These are phyloP conservation scores for Ophiodon elongatus DNA, from an alignment of 2,113 vertebrate genomes.

Conservation along the genomic window DNA sequence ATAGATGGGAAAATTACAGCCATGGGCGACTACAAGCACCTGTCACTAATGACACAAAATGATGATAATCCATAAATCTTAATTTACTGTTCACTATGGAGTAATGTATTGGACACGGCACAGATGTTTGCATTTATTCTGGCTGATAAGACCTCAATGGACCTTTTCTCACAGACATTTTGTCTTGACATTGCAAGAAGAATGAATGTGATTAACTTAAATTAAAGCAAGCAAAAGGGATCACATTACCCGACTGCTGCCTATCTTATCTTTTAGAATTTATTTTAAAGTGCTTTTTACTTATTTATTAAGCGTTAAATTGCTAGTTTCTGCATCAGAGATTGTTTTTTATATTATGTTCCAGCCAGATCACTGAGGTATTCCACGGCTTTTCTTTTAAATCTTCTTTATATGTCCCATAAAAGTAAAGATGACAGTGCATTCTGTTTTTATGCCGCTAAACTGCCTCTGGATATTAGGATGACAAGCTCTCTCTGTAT, in stretches of 20 bases:
- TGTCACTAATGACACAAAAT: conserved; percentile 7
- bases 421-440: background rate
- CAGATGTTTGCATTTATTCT: background rate
- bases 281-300: background rate
- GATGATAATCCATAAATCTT: background rate
- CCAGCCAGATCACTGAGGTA: background rate
- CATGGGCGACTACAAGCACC: background rate
- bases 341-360: background rate
- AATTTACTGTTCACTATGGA: background rate
- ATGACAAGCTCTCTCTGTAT: background rate
- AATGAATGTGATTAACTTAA: background rate
- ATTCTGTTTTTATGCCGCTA: background rate
- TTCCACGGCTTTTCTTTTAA: background rate
- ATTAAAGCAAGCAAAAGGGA: background rate
- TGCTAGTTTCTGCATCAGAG: background rate
- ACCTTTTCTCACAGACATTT: background rate
- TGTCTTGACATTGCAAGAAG: background rate
- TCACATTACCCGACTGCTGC: background rate
- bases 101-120: background rate
- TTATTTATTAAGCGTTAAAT: background rate
- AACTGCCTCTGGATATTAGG: background rate
- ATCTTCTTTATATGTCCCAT: background rate
- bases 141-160: background rate
- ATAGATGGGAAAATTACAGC: background rate
- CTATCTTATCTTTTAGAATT: background rate